These are phyloP conservation scores for Mamestra configurata DNA, from an alignment of 1,140 invertebrate genomes.

Conservation along the genomic window DNA sequence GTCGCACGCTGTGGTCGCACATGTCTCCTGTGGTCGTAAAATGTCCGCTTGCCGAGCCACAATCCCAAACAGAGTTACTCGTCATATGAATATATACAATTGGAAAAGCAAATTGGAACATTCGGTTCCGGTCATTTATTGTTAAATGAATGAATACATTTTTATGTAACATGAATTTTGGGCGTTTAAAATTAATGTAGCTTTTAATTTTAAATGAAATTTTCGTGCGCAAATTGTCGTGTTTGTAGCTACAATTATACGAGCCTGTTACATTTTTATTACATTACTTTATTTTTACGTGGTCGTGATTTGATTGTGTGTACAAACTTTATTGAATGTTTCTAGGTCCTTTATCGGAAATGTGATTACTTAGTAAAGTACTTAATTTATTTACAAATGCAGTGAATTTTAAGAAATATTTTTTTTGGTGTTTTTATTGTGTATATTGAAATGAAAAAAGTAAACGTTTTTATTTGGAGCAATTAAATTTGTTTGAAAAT, in stretches of 20 bases:
- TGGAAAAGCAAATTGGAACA: conserved; percentile 23
- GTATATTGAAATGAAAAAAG: no score
- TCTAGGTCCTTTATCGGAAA: no score
- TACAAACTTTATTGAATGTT: not conserved
- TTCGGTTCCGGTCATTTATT: conserved; percentile 43
- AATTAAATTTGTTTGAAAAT: no score
- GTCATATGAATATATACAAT: not conserved
- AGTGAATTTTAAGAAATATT: no score
- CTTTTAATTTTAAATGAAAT: conserved; percentile 37
- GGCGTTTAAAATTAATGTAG: conserved; percentile 20
- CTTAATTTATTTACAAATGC: no score
- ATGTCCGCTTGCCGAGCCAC: conserved; percentile 20
- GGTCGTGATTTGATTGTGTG: not conserved
- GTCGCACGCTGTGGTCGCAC: conserved; percentile 16
- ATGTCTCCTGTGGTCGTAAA: not conserved
- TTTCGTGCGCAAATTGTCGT: not conserved
- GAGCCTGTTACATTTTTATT: conserved; percentile 24
- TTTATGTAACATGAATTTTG: conserved; percentile 24
- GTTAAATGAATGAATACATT: conserved; percentile 43
- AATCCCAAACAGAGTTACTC: not conserved
- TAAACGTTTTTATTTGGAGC: no score
- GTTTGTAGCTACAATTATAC: not conserved
- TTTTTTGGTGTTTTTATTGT: no score
- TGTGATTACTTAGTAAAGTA: not conserved
- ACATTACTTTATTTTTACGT: conserved; percentile 6